These are phyloP conservation scores for Neelides folsomi DNA, from an alignment of 2,888 invertebrate species.

Conservation along the genomic window DNA sequence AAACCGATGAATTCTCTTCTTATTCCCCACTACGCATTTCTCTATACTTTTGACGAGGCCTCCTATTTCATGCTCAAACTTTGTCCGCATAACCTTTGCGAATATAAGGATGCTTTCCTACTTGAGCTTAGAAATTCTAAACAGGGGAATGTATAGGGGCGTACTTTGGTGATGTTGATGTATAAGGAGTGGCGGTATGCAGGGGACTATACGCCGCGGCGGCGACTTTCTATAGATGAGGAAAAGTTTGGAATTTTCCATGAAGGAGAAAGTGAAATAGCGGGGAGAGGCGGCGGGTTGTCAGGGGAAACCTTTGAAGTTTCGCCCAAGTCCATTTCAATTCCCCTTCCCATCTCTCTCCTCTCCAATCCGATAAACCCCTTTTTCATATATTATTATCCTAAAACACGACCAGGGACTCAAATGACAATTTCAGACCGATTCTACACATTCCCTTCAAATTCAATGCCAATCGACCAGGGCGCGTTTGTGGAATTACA, in stretches of 20 bases:
- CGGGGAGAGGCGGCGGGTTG: slow-evolving; percentile 14
- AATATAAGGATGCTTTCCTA: not conserved
- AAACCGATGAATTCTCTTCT: too few relatives aligned
- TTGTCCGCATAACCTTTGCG: not conserved
- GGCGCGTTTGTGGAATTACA: too few relatives aligned
- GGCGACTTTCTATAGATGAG: not conserved
- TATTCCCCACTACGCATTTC: too few relatives aligned
- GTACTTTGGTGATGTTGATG: not conserved
- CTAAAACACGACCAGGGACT: too few relatives aligned
- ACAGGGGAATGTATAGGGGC: not conserved
- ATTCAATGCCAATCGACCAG: too few relatives aligned
- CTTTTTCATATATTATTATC: slow-evolving; percentile 8
- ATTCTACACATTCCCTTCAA: too few relatives aligned
- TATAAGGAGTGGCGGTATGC: not conserved
- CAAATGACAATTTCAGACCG: too few relatives aligned
- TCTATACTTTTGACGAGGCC: too few relatives aligned
- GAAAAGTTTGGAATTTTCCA: too few relatives aligned
- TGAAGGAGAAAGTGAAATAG: not conserved
- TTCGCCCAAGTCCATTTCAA: slow-evolving; percentile 28
- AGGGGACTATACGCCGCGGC: not conserved
- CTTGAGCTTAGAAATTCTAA: not conserved
- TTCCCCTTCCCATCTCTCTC: slow-evolving; percentile 22
- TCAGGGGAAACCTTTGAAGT: slow-evolving; percentile 31
- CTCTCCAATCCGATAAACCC: slow-evolving; percentile 27
- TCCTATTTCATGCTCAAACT: too few relatives aligned